These are phyloP conservation scores for Pseudochirops corinnae DNA, from an alignment of 2,797 vertebrate species.

Conservation along the genomic window DNA sequence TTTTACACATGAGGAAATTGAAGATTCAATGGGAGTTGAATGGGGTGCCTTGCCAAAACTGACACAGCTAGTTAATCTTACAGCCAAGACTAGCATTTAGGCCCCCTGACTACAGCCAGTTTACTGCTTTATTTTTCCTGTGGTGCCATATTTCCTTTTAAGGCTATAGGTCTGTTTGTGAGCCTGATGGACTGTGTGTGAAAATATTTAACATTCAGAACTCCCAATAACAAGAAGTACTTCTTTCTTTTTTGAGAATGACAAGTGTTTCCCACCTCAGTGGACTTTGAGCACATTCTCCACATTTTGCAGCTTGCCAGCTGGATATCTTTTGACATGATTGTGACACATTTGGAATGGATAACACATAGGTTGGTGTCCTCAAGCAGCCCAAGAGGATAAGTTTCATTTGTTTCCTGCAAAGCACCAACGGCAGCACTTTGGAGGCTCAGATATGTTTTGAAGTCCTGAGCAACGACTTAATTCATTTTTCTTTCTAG, in stretches of 20 bases:
- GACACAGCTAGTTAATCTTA: background rate
- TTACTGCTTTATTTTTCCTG: background rate
- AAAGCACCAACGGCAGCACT: slow-evolving; percentile 87
- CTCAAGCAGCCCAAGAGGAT: slow-evolving; percentile 88
- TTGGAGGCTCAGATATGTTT: slow-evolving; percentile 88
- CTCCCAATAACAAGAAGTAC: slow-evolving; percentile 87
- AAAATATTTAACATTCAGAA: slow-evolving; percentile 87
- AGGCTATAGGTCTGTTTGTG: background rate
- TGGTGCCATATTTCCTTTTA: background rate
- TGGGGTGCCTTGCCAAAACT: background rate
- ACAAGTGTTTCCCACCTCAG: slow-evolving; percentile 69
- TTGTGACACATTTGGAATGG: slow-evolving; percentile 88
- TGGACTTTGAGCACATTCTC: slow-evolving; percentile 85
- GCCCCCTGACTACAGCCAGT: background rate
- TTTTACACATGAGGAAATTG: background rate
- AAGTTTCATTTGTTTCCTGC: slow-evolving; percentile 87
- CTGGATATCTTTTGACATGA: slow-evolving; percentile 87
- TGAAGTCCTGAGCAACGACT: slow-evolving; percentile 87
- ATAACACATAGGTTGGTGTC: slow-evolving; percentile 88
- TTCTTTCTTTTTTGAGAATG: slow-evolving; percentile 79
- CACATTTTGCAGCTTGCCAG: slow-evolving; percentile 86
- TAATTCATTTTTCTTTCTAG: background rate
- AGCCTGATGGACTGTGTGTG: slow-evolving; percentile 51
- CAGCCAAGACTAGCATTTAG: background rate
- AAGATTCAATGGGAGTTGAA: background rate